Conservation (phyloP, 1,140 invertebrate species). For the Eriocheir sinensis region DNA sequence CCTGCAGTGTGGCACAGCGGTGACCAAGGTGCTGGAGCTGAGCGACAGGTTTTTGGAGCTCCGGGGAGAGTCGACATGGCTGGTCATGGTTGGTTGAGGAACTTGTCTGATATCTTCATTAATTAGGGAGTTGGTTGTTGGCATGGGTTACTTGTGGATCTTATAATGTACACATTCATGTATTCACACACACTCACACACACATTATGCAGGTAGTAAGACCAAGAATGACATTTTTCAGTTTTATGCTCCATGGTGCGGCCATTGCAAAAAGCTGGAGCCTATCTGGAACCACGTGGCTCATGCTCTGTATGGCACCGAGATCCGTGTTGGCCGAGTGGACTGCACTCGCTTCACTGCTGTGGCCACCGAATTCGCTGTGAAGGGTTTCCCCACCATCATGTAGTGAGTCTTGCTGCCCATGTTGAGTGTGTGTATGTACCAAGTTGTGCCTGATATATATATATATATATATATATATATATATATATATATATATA, state of each 20-base stretch:
- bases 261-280: constrained; percentile 94
- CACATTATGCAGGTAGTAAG: background rate
- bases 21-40: constrained; percentile 55
- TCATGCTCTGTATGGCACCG: constrained; percentile 90
- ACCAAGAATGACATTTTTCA: constrained; percentile 79
- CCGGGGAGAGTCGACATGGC: constrained; percentile 59
- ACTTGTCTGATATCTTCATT: background rate
- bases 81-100: constrained; percentile 49
- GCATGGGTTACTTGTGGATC: background rate
- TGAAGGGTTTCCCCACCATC: constrained; percentile 97
- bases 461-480: constrained; percentile 39
- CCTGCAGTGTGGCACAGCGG: constrained; percentile 8
- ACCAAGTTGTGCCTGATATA: no score
- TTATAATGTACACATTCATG: background rate
- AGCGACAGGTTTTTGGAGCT: constrained; percentile 67
- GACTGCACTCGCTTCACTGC: constrained; percentile 95
- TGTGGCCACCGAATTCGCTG: constrained; percentile 93
- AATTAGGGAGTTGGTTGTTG: background rate
- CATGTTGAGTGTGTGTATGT: no score
- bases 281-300: constrained; percentile 96
- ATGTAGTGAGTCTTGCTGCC: constrained; percentile 93
- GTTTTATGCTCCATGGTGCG: constrained; percentile 99
- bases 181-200: no score
- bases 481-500: constrained; percentile 57
- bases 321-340: constrained; percentile 93